Percentiles rank a stretch among this genome's conserved stretches.
phyloP scores from a whole-genome alignment of 1,140 invertebrate species.

The Ooceraea biroi region DNA sequence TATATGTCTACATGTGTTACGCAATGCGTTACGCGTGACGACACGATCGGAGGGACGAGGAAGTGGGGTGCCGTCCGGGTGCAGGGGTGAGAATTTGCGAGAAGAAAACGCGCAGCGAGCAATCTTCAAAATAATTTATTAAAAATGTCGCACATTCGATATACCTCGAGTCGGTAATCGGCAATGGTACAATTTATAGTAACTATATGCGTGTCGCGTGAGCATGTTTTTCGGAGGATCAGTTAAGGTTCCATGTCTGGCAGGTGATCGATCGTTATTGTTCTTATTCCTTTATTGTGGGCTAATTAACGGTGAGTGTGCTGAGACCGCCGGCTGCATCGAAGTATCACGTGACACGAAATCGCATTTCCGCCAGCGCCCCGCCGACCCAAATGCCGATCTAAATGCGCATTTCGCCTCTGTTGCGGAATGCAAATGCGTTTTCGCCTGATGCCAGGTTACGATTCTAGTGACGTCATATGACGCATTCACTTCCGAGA shows the following conservation, averaged over 20 bases:
- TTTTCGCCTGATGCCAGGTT: neutral
- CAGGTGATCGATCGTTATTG: constrained; percentile 59
- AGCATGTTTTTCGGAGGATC: constrained; percentile 80
- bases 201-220: constrained; percentile 84
- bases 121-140: constrained; percentile 86
- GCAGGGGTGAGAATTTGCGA: constrained; percentile 7
- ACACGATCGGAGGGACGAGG: neutral
- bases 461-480: constrained; percentile 8
- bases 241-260: constrained; percentile 58
- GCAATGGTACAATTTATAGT: constrained; percentile 81
- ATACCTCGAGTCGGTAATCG: constrained; percentile 82
- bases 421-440: constrained; percentile 15
- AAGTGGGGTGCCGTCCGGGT: neutral
- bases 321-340: constrained; percentile 5
- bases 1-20: too few relatives aligned
- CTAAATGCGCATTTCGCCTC: neutral
- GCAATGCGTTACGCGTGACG: neutral
- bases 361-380: constrained; percentile 13
- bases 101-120: constrained; percentile 59
- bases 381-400: neutral
- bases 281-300: constrained; percentile 58
- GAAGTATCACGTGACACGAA: constrained; percentile 31
- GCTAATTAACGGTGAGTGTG: constrained; percentile 33
- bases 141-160: constrained; percentile 84
- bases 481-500: constrained; percentile 15